Evolutionary conservation across 2,888 invertebrate genomes (phyloP).

Genomic region (Leptarthrus brevirostris): DNA sequence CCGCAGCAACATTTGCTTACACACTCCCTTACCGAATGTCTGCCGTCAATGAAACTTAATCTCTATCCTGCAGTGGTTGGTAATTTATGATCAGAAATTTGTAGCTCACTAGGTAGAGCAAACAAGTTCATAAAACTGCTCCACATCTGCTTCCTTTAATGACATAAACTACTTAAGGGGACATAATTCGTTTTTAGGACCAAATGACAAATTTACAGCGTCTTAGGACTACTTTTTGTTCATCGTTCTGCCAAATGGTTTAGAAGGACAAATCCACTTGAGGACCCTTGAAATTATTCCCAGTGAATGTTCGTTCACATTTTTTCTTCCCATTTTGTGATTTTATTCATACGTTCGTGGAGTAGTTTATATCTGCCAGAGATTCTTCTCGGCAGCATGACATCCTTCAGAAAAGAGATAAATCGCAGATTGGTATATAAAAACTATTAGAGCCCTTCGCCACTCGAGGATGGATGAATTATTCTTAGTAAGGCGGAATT

Average conservation of each 20-base stretch:
- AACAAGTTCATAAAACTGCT: conserved; percentile 39
- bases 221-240: conserved; percentile 21
- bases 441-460: conserved; percentile 25
- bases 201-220: conserved; percentile 46
- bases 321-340: conserved; percentile 11
- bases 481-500: no score
- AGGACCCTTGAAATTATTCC: conserved; percentile 34
- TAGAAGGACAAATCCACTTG: conserved; percentile 24
- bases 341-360: not conserved
- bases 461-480: not conserved
- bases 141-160: conserved; percentile 45
- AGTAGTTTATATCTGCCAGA: not conserved
- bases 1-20: not conserved
- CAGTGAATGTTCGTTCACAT: not conserved
- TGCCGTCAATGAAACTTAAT: conserved; percentile 27
- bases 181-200: conserved; percentile 47
- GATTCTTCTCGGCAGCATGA: not conserved
- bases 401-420: conserved; percentile 34
- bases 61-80: conserved; percentile 10
- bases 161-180: conserved; percentile 46
- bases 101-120: conserved; percentile 32
- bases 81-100: conserved; percentile 40
- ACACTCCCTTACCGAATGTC: conserved; percentile 33
- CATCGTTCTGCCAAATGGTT: not conserved
- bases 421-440: conserved; percentile 12